phyloP scores from a whole-genome alignment of 35 echinoderm and acorn worm genomes.

The Amphiura filiformis region DNA sequence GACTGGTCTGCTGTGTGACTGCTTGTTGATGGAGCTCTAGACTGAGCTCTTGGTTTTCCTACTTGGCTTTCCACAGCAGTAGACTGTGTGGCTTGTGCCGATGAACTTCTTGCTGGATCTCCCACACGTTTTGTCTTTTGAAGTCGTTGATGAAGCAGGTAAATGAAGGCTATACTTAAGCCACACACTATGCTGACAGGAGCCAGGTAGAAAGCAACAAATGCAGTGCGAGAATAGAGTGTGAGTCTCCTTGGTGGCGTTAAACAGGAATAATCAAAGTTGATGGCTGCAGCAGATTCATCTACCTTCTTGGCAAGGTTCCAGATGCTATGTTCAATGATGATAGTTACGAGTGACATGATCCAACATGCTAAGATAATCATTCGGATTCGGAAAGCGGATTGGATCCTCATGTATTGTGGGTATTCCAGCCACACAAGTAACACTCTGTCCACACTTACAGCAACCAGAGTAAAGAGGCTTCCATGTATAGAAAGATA shows the following conservation, averaged over 20 bases:
- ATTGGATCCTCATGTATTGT: neutral
- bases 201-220: neutral
- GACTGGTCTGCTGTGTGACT: neutral
- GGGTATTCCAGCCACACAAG: conserved; percentile 29
- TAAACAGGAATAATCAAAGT: neutral
- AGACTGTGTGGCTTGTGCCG: neutral
- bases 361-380: neutral
- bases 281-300: neutral
- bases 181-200: neutral
- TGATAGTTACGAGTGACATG: neutral
- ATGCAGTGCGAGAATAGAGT: neutral
- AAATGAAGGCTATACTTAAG: neutral
- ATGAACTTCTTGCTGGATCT: neutral
- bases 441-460: conserved; percentile 15
- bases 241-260: neutral
- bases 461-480: neutral
- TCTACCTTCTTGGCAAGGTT: neutral
- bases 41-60: no score
- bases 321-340: neutral
- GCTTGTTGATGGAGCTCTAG: neutral
- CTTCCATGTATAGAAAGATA: neutral
- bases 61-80: neutral
- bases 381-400: neutral
- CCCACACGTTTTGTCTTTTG: neutral
- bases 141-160: neutral